phyloP scores from a whole-genome alignment of 1,140 invertebrate species.

The Venturia canescens region DNA sequence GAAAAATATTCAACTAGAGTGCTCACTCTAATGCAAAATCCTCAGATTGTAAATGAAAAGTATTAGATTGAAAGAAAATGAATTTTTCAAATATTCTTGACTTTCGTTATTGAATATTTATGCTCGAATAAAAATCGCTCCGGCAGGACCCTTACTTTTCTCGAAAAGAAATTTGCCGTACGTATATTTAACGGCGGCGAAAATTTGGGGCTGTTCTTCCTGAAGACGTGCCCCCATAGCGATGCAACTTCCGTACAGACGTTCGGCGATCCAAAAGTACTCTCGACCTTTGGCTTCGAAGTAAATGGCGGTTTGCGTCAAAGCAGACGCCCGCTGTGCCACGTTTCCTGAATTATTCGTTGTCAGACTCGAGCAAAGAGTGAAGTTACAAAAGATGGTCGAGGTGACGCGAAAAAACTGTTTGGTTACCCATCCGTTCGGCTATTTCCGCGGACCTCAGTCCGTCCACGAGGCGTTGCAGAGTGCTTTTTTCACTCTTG shows the following conservation, averaged over 20 bases:
- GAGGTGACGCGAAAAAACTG: background rate
- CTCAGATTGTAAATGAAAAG: too few relatives aligned
- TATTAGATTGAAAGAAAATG: too few relatives aligned
- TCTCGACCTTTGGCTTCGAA: conserved; percentile 76
- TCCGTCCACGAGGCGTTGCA: conserved; percentile 72
- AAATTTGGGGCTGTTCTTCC: conserved; percentile 71
- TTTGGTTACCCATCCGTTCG: conserved; percentile 35
- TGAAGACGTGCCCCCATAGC: conserved; percentile 71
- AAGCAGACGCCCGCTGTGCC: conserved; percentile 68
- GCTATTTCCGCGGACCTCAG: conserved; percentile 74
- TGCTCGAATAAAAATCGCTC: background rate
- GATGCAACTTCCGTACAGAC: conserved; percentile 75
- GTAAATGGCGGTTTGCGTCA: conserved; percentile 73
- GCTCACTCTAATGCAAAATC: too few relatives aligned
- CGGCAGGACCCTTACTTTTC: conserved; percentile 68
- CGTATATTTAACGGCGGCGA: conserved; percentile 76
- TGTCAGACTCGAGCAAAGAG: conserved; percentile 27
- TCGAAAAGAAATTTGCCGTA: conserved; percentile 78
- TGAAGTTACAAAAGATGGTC: background rate
- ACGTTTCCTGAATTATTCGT: conserved; percentile 73
- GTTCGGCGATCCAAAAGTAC: conserved; percentile 80
- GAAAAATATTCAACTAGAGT: too few relatives aligned
- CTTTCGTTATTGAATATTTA: background rate
- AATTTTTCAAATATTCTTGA: too few relatives aligned
- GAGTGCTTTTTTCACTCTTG: conserved; percentile 69